phyloP scores from a whole-genome alignment of 2,888 invertebrate genomes.

The Acleris sparsana region DNA sequence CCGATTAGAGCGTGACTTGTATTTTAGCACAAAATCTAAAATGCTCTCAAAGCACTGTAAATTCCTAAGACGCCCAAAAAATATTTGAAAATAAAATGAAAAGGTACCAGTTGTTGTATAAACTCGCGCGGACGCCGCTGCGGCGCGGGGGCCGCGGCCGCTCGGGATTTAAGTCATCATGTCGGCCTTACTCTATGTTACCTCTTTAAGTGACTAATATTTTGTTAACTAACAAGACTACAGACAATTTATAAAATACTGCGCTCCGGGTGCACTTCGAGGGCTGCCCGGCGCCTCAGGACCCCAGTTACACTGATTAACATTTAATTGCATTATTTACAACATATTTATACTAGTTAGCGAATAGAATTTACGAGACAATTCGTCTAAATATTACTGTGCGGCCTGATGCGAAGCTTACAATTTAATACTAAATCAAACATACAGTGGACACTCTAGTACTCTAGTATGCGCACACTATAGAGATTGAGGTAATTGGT shows the following conservation, averaged over 20 bases:
- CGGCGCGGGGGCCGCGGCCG: neutral
- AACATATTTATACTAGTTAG: constrained; percentile 55
- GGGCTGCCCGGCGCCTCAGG: constrained; percentile 50
- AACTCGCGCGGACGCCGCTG: neutral
- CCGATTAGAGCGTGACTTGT: neutral
- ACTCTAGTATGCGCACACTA: constrained; percentile 71
- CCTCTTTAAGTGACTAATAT: constrained; percentile 61
- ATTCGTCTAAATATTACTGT: constrained; percentile 56
- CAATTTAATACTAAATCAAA: constrained; percentile 72
- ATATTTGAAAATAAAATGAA: too few relatives aligned
- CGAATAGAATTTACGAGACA: constrained; percentile 59
- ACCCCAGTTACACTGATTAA: constrained; percentile 57
- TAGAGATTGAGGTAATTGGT: constrained; percentile 83
- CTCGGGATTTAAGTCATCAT: constrained; percentile 51
- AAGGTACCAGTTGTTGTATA: too few relatives aligned
- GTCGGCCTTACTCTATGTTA: constrained; percentile 54
- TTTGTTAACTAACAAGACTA: constrained; percentile 59
- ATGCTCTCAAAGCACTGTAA: too few relatives aligned
- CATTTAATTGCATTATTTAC: constrained; percentile 67
- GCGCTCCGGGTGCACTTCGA: constrained; percentile 59
- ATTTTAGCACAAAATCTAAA: too few relatives aligned
- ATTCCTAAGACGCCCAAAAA: too few relatives aligned
- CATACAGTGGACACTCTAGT: constrained; percentile 57
- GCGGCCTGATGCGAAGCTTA: constrained; percentile 66
- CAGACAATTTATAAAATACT: constrained; percentile 63